Evolutionary conservation across 2,888 invertebrate species (phyloP).

Genomic region (Rhagonycha fulva): DNA sequence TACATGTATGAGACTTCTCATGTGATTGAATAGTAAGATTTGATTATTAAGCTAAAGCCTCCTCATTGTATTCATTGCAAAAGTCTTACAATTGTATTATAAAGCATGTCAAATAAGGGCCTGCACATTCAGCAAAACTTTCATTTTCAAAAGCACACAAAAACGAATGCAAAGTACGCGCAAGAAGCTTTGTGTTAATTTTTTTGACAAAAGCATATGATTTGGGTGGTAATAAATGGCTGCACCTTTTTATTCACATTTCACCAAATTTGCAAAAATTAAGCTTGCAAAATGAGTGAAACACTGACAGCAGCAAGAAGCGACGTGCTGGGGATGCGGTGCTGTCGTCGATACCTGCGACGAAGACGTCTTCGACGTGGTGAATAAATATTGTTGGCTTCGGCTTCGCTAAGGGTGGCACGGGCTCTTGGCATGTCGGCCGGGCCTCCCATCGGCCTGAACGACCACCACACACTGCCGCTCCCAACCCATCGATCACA

Average conservation of each 20-base stretch:
- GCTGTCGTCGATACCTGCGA: constrained; percentile 38
- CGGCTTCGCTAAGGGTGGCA: constrained; percentile 40
- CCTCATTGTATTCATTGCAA: background rate
- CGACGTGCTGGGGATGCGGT: constrained; percentile 30
- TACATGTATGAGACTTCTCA: background rate
- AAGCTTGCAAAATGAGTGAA: background rate
- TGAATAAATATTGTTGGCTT: constrained; percentile 41
- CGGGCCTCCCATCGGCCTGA: constrained; percentile 46
- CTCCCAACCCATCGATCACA: constrained; percentile 36
- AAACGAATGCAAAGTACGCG: constrained; percentile 16
- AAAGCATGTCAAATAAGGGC: constrained; percentile 5
- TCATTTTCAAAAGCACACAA: constrained; percentile 18
- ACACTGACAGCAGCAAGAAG: constrained; percentile 29
- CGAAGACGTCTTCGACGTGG: constrained; percentile 41
- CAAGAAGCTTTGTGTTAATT: constrained; percentile 13
- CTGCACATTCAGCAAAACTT: constrained; percentile 25
- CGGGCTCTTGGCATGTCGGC: constrained; percentile 45
- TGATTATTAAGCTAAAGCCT: background rate
- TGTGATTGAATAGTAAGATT: background rate
- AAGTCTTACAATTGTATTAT: background rate
- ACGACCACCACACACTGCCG: constrained; percentile 44
- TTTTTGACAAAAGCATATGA: background rate
- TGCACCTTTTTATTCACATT: background rate
- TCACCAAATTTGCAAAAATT: background rate
- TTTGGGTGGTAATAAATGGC: constrained; percentile 4